Conservation (phyloP, 2,797 vertebrate species). For the Phoeniculus purpureus region DNA sequence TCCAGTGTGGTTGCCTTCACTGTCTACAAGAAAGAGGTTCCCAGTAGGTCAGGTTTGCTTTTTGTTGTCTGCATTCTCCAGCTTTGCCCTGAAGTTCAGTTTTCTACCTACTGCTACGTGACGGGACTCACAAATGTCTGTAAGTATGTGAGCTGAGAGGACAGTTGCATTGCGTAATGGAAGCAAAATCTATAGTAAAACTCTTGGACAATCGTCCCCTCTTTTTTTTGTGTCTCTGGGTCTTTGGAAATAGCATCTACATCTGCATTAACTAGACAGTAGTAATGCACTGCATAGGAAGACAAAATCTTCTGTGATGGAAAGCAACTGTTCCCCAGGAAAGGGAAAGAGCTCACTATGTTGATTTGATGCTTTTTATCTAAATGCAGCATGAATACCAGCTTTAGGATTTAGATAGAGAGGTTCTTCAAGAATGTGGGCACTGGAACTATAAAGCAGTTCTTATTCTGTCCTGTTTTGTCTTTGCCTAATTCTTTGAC, state of each 20-base stretch:
- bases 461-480: neutral
- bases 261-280: neutral
- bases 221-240: neutral
- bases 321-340: neutral
- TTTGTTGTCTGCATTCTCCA: neutral
- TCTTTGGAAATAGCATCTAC: neutral
- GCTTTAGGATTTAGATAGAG: neutral
- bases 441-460: neutral
- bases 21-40: neutral
- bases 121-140: neutral
- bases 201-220: neutral
- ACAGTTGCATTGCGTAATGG: neutral
- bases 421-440: neutral
- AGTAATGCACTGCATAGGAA: neutral
- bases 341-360: neutral
- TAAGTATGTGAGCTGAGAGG: neutral
- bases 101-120: neutral
- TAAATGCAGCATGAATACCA: neutral
- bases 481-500: neutral
- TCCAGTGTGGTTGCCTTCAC: neutral
- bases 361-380: neutral
- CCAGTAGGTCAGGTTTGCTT: neutral
- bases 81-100: neutral
- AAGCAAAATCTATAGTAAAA: neutral
- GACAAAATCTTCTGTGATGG: neutral